Conservation (phyloP, 2,888 invertebrate species). For the Lasius platythorax region DNA sequence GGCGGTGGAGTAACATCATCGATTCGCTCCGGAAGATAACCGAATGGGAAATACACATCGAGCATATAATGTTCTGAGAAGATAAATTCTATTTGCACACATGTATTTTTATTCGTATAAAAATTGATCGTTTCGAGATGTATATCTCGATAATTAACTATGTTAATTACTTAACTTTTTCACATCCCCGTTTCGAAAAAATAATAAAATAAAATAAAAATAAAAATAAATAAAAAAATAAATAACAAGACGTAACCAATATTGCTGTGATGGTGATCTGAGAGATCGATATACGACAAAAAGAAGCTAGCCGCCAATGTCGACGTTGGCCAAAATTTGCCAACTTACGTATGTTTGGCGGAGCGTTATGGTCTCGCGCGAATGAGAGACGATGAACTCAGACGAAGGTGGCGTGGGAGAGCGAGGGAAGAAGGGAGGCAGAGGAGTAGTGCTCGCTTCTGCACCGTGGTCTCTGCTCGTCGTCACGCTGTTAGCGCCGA, state of each 20-base stretch:
- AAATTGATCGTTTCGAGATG: background rate
- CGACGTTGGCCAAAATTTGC: background rate
- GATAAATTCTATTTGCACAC: background rate
- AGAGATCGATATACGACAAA: background rate
- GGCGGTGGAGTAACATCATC: constrained; percentile 41
- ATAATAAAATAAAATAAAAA: too few relatives aligned
- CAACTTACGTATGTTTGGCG: constrained; percentile 7
- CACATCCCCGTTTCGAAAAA: background rate
- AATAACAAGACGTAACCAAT: background rate
- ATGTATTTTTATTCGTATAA: background rate
- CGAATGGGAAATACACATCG: constrained; percentile 19
- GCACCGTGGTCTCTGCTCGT: constrained; percentile 79
- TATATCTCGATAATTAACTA: background rate
- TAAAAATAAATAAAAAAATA: background rate
- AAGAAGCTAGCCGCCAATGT: background rate
- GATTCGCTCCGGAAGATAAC: constrained; percentile 42
- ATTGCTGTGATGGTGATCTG: background rate
- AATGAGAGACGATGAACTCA: constrained; percentile 61
- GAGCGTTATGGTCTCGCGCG: constrained; percentile 38
- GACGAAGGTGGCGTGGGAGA: constrained; percentile 58
- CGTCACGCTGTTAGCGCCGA: constrained; percentile 84
- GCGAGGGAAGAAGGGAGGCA: constrained; percentile 57
- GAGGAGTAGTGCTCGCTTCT: constrained; percentile 68
- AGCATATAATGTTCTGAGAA: background rate
- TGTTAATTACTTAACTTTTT: background rate